Evolutionary conservation across 2,888 invertebrate species (phyloP).

Genomic region (Calameuta pallipes): DNA sequence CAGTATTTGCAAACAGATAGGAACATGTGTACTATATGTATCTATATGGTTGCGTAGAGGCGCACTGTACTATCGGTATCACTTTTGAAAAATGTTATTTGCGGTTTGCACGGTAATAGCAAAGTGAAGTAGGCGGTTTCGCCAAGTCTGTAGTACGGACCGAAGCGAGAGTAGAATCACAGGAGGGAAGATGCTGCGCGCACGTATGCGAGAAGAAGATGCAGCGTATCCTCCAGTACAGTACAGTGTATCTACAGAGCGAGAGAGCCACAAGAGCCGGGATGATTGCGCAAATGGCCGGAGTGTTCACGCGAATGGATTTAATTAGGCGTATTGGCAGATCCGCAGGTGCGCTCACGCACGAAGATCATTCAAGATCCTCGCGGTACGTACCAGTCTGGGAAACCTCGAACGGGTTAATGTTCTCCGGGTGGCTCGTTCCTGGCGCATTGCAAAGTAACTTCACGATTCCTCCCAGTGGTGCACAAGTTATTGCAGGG

Average conservation of each 20-base stretch:
- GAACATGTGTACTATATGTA: neutral
- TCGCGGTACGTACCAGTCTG: neutral
- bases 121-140: neutral
- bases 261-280: neutral
- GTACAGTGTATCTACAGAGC: neutral
- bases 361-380: neutral
- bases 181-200: neutral
- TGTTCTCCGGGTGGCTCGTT: constrained; percentile 2
- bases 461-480: constrained; percentile 11
- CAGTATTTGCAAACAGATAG: neutral
- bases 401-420: neutral
- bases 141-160: neutral
- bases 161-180: neutral
- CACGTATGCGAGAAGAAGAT: neutral
- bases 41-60: neutral
- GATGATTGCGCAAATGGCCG: constrained; percentile 25
- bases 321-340: constrained; percentile 34
- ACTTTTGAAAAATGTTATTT: neutral
- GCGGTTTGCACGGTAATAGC: neutral
- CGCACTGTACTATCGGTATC: neutral
- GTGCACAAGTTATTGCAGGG: constrained; percentile 48
- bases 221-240: neutral
- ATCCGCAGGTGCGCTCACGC: constrained; percentile 8
- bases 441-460: neutral
- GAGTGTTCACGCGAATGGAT: constrained; percentile 26